Evolutionary conservation across 2,113 vertebrate genomes (phyloP).

Genomic region (Quiscalus mexicanus): DNA sequence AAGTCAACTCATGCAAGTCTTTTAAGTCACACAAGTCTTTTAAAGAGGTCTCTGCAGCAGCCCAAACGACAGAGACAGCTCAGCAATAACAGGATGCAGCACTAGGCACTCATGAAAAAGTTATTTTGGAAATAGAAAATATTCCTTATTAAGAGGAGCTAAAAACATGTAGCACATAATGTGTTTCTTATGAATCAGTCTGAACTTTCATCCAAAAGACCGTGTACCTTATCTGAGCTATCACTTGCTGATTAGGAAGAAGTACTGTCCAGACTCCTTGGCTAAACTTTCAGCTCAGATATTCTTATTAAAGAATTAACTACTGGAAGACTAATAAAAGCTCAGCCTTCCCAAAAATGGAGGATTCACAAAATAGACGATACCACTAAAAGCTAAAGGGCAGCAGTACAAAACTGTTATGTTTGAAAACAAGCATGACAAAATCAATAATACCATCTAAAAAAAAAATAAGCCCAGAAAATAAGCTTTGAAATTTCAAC

Average conservation of each 20-base stretch:
- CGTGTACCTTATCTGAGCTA: not conserved
- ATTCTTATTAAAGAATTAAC: not conserved
- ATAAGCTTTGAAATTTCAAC: not conserved
- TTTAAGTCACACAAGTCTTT: not conserved
- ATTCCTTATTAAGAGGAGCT: not conserved
- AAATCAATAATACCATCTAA: not conserved
- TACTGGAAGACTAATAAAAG: not conserved
- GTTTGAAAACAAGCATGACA: not conserved
- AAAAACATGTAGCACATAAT: not conserved
- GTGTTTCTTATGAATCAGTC: not conserved
- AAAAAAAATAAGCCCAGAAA: not conserved
- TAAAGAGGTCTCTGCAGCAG: not conserved
- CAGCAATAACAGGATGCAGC: not conserved
- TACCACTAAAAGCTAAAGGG: not conserved
- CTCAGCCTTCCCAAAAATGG: not conserved
- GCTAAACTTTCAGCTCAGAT: not conserved
- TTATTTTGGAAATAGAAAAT: not conserved
- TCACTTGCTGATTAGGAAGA: constrained; percentile 1
- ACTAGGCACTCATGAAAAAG: not conserved
- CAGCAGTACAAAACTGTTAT: not conserved
- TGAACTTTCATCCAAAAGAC: constrained; percentile 5
- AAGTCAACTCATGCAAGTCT: not conserved
- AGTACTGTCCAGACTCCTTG: not conserved
- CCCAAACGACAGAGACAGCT: not conserved
- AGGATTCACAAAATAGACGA: not conserved